phyloP scores from a whole-genome alignment of 1,140 invertebrate genomes.

The Coenobita brevimanus region DNA sequence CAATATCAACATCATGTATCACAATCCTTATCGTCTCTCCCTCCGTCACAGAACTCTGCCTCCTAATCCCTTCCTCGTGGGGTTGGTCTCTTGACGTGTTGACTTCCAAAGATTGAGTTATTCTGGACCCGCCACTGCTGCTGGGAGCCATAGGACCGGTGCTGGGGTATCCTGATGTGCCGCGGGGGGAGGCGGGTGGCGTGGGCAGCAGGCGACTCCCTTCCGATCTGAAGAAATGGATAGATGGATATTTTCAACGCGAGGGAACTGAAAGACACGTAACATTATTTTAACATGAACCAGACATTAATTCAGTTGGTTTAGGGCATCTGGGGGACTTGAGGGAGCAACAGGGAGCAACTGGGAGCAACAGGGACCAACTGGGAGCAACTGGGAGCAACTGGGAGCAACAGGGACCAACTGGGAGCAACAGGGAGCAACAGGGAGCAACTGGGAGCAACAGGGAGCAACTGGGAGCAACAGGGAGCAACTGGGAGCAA shows the following conservation, averaged over 20 bases:
- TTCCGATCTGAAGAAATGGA: slow-evolving; percentile 47
- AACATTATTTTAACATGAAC: too few species aligned
- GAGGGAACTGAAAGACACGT: too few species aligned
- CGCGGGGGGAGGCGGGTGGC: slow-evolving; percentile 75
- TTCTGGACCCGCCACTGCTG: slow-evolving; percentile 6
- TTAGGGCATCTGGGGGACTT: too few species aligned
- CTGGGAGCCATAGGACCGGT: slow-evolving; percentile 32
- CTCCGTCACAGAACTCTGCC: slow-evolving; percentile 86
- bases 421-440: too few species aligned
- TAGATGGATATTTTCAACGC: background rate
- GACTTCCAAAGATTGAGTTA: slow-evolving; percentile 59
- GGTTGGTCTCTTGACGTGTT: slow-evolving; percentile 46
- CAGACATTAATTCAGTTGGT: too few species aligned
- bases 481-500: too few species aligned
- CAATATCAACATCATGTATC: slow-evolving; percentile 90
- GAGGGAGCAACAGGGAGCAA: too few species aligned
- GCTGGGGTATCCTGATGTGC: background rate
- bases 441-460: too few species aligned
- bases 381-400: too few species aligned
- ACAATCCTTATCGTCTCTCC: slow-evolving; percentile 94
- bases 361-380: too few species aligned
- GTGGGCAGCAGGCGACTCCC: slow-evolving; percentile 72
- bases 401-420: too few species aligned
- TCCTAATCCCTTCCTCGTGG: slow-evolving; percentile 73
- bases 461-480: too few species aligned